Percentiles rank a stretch among this genome's conserved stretches.
These are phyloP conservation scores for Drosophila funebris DNA, from an alignment of 1,140 invertebrate genomes.

Conservation along the genomic window DNA sequence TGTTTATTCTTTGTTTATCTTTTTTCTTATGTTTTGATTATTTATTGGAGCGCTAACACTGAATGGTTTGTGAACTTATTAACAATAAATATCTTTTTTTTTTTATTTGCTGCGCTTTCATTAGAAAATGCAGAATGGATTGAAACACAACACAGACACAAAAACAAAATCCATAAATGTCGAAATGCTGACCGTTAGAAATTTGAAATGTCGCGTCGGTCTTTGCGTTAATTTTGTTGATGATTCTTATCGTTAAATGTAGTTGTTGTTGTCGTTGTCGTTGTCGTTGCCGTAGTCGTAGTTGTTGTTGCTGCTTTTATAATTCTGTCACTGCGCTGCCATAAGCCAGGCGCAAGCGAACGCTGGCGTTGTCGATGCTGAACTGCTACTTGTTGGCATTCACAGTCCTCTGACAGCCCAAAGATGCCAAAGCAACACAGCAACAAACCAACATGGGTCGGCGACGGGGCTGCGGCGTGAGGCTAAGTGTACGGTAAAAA, in stretches of 20 bases:
- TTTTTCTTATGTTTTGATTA: neutral
- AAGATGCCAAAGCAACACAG: conserved; percentile 34
- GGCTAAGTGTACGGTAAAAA: neutral
- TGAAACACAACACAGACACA: neutral
- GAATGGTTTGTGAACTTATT: neutral
- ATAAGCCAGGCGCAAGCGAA: conserved; percentile 43
- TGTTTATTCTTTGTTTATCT: neutral
- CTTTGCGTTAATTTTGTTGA: neutral
- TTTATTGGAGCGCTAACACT: neutral
- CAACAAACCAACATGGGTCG: neutral
- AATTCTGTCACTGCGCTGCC: conserved; percentile 30
- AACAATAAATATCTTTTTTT: neutral
- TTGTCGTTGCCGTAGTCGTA: too few relatives aligned
- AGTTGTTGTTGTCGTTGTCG: neutral
- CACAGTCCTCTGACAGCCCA: conserved; percentile 42
- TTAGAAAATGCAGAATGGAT: neutral
- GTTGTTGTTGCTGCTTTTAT: conserved; percentile 8
- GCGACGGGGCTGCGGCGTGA: too few relatives aligned
- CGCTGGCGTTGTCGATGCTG: conserved; percentile 64
- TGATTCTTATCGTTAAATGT: neutral
- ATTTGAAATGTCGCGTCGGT: neutral
- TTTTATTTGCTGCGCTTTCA: neutral
- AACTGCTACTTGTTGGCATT: conserved; percentile 68
- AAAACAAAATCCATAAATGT: neutral
- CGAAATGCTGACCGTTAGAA: conserved; percentile 6